Base-by-base conservation (phyloP, 2,797 vertebrate species). In the Typhlichthys eigenmanni region DNA sequence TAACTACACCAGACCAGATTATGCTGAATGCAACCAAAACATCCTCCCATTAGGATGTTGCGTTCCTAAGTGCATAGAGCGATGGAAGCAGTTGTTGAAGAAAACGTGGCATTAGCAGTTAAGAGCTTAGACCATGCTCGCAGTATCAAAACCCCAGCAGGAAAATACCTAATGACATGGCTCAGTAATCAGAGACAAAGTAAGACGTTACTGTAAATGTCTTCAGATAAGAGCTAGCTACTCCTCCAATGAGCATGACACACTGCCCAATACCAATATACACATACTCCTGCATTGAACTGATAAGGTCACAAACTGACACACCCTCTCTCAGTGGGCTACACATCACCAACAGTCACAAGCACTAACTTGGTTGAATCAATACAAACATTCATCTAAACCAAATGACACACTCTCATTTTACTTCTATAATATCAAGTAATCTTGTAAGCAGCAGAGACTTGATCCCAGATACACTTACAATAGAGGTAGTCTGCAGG, bases 271-370 rank as follows among this genome's bases (percentile, higher is more conserved):
- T 24, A 56, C 53, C 47, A 19, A 47, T 46, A 19, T 34, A 47
- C 19, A 45, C 53, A 61, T 48, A 59, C 60, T 55, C 66, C 90
- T 92, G 93, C 74, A 74, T 55, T 60, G 61, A 63, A 66, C 51
- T 90, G 92, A 93, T 93, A 92, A 92, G 83, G 77, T 65, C 74
- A 60, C 11, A 63, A 70, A 74, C 64, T 68, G 74, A 89, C 89
- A 89, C 91, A 64, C 91, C 90, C 91, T 87, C 64, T 62, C 66
- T 69, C 53, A 64, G 46, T 60, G 63, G 32, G 68, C 74, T 66
- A 54, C 66, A 71, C 64, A 63, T 60, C 24, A 62, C 48, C 49
- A 78, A 80, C 69, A 19, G 66, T 54, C 64, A 45, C 47, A 45
- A 54, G 58, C 13, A 61, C 47, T 67, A 45, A 63, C 68, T 77